These are phyloP conservation scores for Agrilus mali DNA, from an alignment of 2,888 invertebrate genomes.

Conservation along the genomic window DNA sequence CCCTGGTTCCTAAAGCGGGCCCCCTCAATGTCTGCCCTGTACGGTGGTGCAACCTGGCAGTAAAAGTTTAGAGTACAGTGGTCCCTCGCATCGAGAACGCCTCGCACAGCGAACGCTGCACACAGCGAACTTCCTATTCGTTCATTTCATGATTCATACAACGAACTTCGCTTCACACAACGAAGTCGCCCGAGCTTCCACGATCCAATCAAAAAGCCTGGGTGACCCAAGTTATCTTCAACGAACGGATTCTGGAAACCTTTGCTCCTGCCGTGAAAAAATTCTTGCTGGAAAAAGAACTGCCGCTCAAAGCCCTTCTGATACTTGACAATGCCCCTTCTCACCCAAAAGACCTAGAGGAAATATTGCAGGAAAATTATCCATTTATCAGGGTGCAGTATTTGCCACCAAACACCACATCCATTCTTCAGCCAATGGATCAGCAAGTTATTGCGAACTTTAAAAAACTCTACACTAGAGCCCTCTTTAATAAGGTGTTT, in stretches of 20 bases:
- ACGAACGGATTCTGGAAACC: conserved; percentile 5
- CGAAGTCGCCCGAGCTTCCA: no score
- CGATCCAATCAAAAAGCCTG: no score
- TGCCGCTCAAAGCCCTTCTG: conserved; percentile 17
- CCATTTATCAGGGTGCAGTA: conserved; percentile 14
- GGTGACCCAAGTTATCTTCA: not conserved
- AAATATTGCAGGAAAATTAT: conserved; percentile 13
- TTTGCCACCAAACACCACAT: conserved; percentile 17
- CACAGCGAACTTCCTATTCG: no score
- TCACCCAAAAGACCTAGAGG: conserved; percentile 14
- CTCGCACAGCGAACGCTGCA: no score
- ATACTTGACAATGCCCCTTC: conserved; percentile 19
- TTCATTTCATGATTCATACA: no score
- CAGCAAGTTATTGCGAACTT: conserved; percentile 18
- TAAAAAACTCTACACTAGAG: conserved; percentile 18
- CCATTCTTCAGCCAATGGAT: conserved; percentile 18
- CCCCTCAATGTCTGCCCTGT: no score
- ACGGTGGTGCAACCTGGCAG: no score
- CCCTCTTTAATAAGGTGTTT: conserved; percentile 14
- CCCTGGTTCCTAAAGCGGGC: no score
- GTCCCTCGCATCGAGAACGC: no score
- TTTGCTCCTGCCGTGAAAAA: conserved; percentile 15
- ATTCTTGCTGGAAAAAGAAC: conserved; percentile 17
- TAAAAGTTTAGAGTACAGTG: no score
- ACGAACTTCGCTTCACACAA: no score